Evolutionary conservation across 1,140 invertebrate species (phyloP), one percentile per base, ranked within the genome.

Genomic region (Oscheius sp.): DNA sequence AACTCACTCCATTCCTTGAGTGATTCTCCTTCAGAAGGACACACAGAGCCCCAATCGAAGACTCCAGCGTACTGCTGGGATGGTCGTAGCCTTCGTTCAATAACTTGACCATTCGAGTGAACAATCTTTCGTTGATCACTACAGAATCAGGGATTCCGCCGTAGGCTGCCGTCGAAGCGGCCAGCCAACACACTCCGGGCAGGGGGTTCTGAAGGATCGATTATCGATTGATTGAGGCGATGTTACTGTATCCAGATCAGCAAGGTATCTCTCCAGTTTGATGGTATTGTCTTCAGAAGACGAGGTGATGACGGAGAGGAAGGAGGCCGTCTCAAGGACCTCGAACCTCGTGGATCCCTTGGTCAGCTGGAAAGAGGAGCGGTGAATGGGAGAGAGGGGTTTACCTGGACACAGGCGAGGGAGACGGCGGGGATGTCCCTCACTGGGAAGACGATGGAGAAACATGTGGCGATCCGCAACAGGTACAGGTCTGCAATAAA

Each of bases 391-490:
- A 45, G 42, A 23, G 15, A 45, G 42, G 0, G 42, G 23, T 15
- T 45, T 15, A 23, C 18, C 23, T 34, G 61, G 35, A 32, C 36
- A 26, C 61, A 63, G 1, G 32, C 32, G 7, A 26, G 26, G 10
- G 36, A 29, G 31, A 26, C 31, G 26, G 38, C 1, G 35, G 26
- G 20, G 26, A 68, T 28, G 45, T 35, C 20, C 52, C 15, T 4
- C 7, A 55, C 28, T 4, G 49, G 67, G 23, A 29, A 59, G 29
- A 55, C 67, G 18, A 55, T 26, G 2, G 42, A 1, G 35, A 68
- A 68, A 23, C 67, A 68, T 3, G 67, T 35, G 28, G 67, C 67
- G 15, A 68, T 68, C 20, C 67, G 67, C n/a, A 68, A 23, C 18
- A 68, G 67, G 36, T 46, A 55, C 13, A 68, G 49, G 32, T 68